Conservation (phyloP, 2,113 vertebrate species). For the Sardina pilchardus region DNA sequence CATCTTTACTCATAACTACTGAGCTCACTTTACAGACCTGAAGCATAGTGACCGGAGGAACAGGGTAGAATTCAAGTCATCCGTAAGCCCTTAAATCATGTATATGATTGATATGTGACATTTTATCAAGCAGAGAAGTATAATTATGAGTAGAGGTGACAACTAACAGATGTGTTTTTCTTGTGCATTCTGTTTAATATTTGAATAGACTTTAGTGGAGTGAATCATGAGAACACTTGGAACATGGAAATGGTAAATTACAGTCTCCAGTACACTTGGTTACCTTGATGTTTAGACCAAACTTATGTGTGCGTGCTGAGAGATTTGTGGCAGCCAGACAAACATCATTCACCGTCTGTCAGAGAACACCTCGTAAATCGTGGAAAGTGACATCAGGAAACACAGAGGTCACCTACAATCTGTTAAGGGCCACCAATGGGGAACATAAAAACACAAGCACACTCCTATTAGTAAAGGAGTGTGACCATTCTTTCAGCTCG, state of each 20-base stretch:
- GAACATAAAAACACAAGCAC: background rate
- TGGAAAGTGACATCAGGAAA: background rate
- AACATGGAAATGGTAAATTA: background rate
- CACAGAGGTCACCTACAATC: background rate
- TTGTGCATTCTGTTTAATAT: background rate
- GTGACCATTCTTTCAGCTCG: background rate
- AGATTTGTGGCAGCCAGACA: slow-evolving; percentile 12
- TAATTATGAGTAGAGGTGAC: background rate
- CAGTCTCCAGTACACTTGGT: background rate
- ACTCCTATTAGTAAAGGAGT: background rate
- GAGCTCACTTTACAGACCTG: background rate
- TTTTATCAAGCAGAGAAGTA: no score
- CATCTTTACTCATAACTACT: background rate
- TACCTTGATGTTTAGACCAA: background rate
- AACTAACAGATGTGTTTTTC: background rate
- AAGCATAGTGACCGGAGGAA: no score
- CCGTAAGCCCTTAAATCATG: no score
- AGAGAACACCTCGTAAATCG: background rate
- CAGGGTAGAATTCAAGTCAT: no score
- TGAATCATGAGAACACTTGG: background rate
- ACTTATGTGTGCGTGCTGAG: background rate
- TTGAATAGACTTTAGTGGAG: background rate
- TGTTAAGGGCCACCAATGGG: background rate
- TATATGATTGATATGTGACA: no score
- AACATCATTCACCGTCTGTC: background rate